Evolutionary conservation across 2,113 vertebrate genomes (phyloP).

Genomic region (Odobenus rosmarus): DNA sequence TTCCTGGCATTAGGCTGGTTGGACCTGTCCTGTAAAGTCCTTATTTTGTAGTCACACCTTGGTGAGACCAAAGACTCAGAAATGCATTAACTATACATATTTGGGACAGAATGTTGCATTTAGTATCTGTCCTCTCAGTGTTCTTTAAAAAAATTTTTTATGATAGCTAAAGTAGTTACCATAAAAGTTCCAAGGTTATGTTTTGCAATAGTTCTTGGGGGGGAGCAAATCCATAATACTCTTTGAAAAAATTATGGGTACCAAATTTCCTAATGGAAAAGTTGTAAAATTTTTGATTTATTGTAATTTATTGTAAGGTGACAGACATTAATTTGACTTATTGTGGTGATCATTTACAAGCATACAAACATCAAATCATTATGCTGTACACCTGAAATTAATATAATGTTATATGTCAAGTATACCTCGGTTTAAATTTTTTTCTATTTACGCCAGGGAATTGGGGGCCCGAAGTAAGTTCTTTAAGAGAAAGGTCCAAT

Average conservation of each 20-base stretch:
- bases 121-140: not conserved
- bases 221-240: not conserved
- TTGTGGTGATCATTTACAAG: not conserved
- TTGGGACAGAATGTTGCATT: not conserved
- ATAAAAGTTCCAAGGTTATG: not conserved
- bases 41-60: not conserved
- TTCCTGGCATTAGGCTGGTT: not conserved
- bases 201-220: not conserved
- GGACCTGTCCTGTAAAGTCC: not conserved
- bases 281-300: not conserved
- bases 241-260: constrained; percentile 1
- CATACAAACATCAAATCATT: not conserved
- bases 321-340: not conserved
- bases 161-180: not conserved
- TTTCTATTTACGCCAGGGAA: not conserved
- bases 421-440: not conserved
- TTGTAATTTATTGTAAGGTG: not conserved
- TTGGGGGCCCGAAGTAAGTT: not conserved
- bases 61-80: not conserved
- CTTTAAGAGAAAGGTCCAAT: not conserved
- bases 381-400: not conserved
- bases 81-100: not conserved
- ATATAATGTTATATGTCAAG: not conserved
- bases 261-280: not conserved
- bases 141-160: not conserved